Evolutionary conservation across 2,113 vertebrate species (phyloP), one percentile per base, ranked within the genome.

Genomic region (Pteruthius melanotis): DNA sequence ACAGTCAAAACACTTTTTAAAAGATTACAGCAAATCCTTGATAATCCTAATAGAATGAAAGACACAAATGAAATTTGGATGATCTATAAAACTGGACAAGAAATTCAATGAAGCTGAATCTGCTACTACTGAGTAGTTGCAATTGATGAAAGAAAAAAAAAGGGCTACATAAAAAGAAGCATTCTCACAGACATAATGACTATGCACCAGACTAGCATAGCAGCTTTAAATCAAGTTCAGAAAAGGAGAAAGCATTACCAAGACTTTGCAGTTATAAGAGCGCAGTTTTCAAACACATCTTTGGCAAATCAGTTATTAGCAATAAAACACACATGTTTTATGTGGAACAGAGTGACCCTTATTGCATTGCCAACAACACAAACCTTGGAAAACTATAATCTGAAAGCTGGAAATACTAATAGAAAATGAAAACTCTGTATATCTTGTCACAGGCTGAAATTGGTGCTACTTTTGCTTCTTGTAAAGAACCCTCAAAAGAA

Each of bases 271-370:
- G 31, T 89, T 87, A 18, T 9, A 78, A 81, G 56, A 76, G 15
- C 12, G 12, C 23, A 69, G 45, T 40, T 76, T 89, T 81, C 40
- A 87, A 93, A 87, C 53, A 61, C 8, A 49, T 80, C 45, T 81
- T 76, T 93, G 89, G 91, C 84, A 89, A 79, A 79, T 54, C 21
- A 27, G 18, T 69, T 89, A 85, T 93, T 76, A 85, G 52, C 90
- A 94, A 84, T 87, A 79, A 82, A 95, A 61, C 35, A 64, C 61
- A 66, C 26, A 24, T 30, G 21, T 84, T 72, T 69, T 56, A 82
- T 23, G 47, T 31, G 35, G 87, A 95, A 91, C 63, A 95, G 23
- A 42, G 50, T 89, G 84, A 84, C 61, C 70, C 39, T 42, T 69
- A 12, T 65, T 69, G 53, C 74, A 59, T 2, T 87, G 89, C 66